A percentile compares a stretch with the other conserved stretches of the same genome.
phyloP scores from a whole-genome alignment of 2,113 vertebrate species.

The Ariopsis seemanni region DNA sequence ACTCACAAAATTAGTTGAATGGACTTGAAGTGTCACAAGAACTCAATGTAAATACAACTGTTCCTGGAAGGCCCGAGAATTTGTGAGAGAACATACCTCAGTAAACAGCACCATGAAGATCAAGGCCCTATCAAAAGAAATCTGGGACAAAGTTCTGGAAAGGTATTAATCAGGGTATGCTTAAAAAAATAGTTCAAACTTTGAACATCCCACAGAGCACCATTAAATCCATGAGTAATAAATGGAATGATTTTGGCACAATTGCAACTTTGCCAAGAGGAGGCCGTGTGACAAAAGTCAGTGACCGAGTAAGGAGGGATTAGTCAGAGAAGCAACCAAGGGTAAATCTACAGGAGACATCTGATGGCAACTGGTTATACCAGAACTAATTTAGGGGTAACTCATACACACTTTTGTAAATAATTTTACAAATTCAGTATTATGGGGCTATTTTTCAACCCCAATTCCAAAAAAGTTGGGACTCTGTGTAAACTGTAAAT shows the following conservation, averaged over 20 bases:
- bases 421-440: neutral
- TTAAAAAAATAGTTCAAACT: neutral
- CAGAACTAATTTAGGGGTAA: neutral
- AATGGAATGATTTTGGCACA: neutral
- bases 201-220: neutral
- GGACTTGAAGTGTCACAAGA: neutral
- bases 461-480: too few species aligned
- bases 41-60: neutral
- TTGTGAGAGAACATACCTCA: neutral
- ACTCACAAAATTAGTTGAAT: neutral
- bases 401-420: neutral
- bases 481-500: too few species aligned
- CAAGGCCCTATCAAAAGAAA: neutral
- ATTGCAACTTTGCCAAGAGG: neutral
- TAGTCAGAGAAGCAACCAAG: neutral
- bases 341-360: neutral
- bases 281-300: neutral
- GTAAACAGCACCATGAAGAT: neutral
- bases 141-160: neutral
- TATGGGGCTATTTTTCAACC: neutral
- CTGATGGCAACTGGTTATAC: neutral
- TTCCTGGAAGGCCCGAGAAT: neutral
- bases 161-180: neutral
- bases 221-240: neutral
- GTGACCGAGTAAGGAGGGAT: neutral